phyloP scores from a whole-genome alignment of 1,140 invertebrate species.

The Drosophila punjabiensis region DNA sequence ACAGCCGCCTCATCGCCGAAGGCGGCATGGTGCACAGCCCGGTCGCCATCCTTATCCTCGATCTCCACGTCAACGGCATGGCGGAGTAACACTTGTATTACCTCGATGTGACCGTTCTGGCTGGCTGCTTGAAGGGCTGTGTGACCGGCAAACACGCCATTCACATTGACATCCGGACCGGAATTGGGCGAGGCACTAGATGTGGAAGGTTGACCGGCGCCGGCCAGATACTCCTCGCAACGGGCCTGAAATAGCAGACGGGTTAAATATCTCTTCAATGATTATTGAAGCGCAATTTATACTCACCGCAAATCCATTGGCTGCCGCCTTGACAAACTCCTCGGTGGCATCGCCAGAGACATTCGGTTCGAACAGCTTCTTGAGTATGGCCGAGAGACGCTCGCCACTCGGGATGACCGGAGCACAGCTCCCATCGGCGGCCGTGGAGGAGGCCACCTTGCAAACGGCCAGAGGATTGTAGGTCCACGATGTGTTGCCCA shows the following conservation, averaged over 20 bases:
- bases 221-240: conserved; percentile 94
- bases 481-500: conserved; percentile 98
- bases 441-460: conserved; percentile 89
- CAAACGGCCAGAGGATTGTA: conserved; percentile 98
- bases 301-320: conserved; percentile 94
- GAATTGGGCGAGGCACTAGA: conserved; percentile 84
- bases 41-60: conserved; percentile 98
- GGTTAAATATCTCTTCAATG: neutral
- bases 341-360: conserved; percentile 98
- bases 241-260: conserved; percentile 86
- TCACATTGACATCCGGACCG: conserved; percentile 91
- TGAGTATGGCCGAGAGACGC: conserved; percentile 95
- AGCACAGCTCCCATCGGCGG: conserved; percentile 73
- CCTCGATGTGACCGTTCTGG: conserved; percentile 98
- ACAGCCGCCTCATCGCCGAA: conserved; percentile 97
- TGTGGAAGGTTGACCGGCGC: conserved; percentile 87
- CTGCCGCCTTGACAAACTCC: conserved; percentile 98
- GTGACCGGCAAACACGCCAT: conserved; percentile 98
- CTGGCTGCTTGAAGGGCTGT: conserved; percentile 98
- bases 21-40: conserved; percentile 98
- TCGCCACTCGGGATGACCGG: conserved; percentile 88
- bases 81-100: conserved; percentile 95
- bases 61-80: conserved; percentile 96
- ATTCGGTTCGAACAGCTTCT: conserved; percentile 98
- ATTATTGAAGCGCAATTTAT: too few relatives aligned